A percentile compares a stretch with the other conserved stretches of the same genome.
Conservation (phyloP, 1,140 invertebrate species). For the Dendrolimus punctatus region DNA sequence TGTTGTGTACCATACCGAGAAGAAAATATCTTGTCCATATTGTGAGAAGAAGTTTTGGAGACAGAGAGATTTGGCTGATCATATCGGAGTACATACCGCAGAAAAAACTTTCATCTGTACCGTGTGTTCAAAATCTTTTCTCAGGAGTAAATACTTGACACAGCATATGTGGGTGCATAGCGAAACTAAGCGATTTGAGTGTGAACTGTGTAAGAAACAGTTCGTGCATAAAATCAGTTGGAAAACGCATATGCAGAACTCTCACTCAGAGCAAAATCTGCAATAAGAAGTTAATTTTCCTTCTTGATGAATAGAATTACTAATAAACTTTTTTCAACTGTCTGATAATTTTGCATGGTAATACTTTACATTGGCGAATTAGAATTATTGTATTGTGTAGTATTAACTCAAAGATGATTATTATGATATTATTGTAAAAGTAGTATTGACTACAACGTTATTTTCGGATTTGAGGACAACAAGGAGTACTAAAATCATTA, state of each 20-base stretch:
- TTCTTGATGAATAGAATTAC: no score
- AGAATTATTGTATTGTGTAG: no score
- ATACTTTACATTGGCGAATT: no score
- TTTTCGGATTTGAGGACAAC: no score
- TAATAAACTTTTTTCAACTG: no score
- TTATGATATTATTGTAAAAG: no score
- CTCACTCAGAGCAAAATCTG: background rate
- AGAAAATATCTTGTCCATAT: conserved; percentile 36
- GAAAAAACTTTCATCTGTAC: conserved; percentile 62
- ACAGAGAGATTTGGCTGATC: conserved; percentile 24
- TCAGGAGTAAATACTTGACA: conserved; percentile 18
- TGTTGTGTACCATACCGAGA: conserved; percentile 38
- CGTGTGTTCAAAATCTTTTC: conserved; percentile 46
- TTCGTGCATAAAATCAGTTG: conserved; percentile 63
- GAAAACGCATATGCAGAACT: conserved; percentile 24
- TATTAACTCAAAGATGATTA: no score
- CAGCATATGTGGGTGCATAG: conserved; percentile 68
- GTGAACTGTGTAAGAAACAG: conserved; percentile 72
- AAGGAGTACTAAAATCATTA: no score
- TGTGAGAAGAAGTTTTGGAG: conserved; percentile 20
- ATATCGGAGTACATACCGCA: conserved; percentile 61
- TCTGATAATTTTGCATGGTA: no score
- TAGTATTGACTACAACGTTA: no score
- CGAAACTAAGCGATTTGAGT: conserved; percentile 72
- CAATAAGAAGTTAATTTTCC: background rate